Conservation (phyloP, 2,113 vertebrate species). For the Phrynocephalus versicolor region DNA sequence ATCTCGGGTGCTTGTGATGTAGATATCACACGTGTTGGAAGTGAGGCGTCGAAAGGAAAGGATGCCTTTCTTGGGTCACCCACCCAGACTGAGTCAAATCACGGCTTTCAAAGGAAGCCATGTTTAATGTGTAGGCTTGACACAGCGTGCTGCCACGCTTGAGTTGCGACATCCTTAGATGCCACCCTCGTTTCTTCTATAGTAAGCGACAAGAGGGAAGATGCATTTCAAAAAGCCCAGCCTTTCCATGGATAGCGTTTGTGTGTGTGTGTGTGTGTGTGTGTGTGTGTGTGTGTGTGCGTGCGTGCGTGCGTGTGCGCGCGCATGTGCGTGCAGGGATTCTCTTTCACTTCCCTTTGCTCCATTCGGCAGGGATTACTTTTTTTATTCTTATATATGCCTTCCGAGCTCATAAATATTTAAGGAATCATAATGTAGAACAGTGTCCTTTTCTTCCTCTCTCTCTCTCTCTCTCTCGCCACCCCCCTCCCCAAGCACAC, state of each 20-base stretch:
- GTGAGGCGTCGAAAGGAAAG: background rate
- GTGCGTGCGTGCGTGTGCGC: too few relatives aligned
- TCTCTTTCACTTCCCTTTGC: background rate
- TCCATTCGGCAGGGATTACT: background rate
- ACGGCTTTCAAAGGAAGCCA: background rate
- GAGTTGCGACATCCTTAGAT: background rate
- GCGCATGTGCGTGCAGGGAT: too few relatives aligned
- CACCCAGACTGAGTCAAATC: background rate
- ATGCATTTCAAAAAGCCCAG: background rate
- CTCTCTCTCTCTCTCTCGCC: background rate
- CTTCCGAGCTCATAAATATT: conserved; percentile 35
- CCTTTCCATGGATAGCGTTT: background rate
- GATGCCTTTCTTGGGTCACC: conserved; percentile 1
- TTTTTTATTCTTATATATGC: background rate
- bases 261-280: too few relatives aligned
- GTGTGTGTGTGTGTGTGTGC: too few relatives aligned
- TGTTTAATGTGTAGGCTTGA: background rate
- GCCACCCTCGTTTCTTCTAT: background rate
- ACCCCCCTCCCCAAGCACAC: too few relatives aligned
- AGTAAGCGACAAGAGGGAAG: background rate
- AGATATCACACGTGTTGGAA: background rate
- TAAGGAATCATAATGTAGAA: conserved; percentile 1
- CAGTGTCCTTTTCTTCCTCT: background rate
- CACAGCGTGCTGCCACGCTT: background rate
- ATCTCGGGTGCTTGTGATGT: background rate